Evolutionary conservation across 1,140 invertebrate genomes (phyloP).

Genomic region (Halesus radiatus): DNA sequence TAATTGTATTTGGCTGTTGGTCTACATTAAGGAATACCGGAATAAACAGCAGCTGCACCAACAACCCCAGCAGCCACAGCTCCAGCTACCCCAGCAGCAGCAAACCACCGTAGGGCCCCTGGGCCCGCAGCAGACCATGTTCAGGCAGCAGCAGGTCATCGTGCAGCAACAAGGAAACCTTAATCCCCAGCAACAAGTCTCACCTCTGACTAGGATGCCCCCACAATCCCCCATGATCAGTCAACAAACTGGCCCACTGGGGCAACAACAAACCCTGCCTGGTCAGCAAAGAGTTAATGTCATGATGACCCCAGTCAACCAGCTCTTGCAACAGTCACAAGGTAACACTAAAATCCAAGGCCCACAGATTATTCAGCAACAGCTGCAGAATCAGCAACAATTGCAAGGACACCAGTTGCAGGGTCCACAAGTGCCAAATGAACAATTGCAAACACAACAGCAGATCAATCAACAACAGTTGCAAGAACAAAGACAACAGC

Average conservation of each 20-base stretch:
- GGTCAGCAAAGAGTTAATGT: slow-evolving; percentile 68
- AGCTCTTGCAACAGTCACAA: slow-evolving; percentile 48
- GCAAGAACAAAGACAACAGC: slow-evolving; percentile 67
- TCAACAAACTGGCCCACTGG: slow-evolving; percentile 61
- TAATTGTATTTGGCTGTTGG: slow-evolving; percentile 52
- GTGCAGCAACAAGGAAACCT: slow-evolving; percentile 58
- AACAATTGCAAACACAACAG: slow-evolving; percentile 66
- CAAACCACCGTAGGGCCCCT: slow-evolving; percentile 61
- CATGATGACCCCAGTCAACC: slow-evolving; percentile 56
- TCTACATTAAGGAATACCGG: slow-evolving; percentile 69
- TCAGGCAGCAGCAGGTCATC: slow-evolving; percentile 64
- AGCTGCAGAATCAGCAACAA: slow-evolving; percentile 56
- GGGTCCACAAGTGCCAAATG: slow-evolving; percentile 62
- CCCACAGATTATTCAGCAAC: slow-evolving; percentile 9
- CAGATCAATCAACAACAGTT: slow-evolving; percentile 71
- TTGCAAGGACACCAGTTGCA: slow-evolving; percentile 50
- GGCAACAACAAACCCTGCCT: slow-evolving; percentile 63
- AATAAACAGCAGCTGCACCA: slow-evolving; percentile 60
- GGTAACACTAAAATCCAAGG: neutral
- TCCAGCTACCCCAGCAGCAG: slow-evolving; percentile 58
- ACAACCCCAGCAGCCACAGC: slow-evolving; percentile 63
- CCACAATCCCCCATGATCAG: slow-evolving; percentile 20
- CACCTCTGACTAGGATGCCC: slow-evolving; percentile 18
- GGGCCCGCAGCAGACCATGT: slow-evolving; percentile 63
- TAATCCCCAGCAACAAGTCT: slow-evolving; percentile 27